Percentiles rank a stretch among this genome's conserved stretches.
Conservation (phyloP, 2,888 invertebrate genomes). For the Macrosoma leucophasiata region DNA sequence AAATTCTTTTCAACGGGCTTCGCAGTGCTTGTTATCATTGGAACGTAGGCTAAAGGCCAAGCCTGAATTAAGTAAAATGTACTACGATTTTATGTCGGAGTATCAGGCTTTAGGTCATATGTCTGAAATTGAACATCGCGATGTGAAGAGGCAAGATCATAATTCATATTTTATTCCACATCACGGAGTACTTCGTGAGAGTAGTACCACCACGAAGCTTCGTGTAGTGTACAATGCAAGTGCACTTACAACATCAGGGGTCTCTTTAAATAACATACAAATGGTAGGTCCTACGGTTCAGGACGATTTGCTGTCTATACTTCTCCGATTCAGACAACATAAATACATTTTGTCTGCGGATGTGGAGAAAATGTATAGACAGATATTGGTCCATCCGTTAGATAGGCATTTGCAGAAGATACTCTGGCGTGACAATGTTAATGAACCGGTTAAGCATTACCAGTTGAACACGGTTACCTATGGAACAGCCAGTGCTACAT, state of each 20-base stretch:
- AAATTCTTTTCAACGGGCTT: slow-evolving; percentile 17
- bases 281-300: slow-evolving; percentile 26
- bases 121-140: too few relatives aligned
- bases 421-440: slow-evolving; percentile 24
- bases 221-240: slow-evolving; percentile 14
- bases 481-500: slow-evolving; percentile 29
- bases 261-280: slow-evolving; percentile 23
- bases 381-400: slow-evolving; percentile 8
- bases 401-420: slow-evolving; percentile 15
- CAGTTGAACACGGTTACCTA: slow-evolving; percentile 29
- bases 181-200: slow-evolving; percentile 9
- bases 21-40: slow-evolving; percentile 13
- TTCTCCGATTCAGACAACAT: slow-evolving; percentile 22
- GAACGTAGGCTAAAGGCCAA: slow-evolving; percentile 13
- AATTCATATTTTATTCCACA: slow-evolving; percentile 7
- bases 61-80: slow-evolving; percentile 6
- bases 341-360: slow-evolving; percentile 24
- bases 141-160: neutral
- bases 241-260: slow-evolving; percentile 10
- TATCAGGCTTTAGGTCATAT: slow-evolving; percentile 14
- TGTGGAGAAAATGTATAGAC: slow-evolving; percentile 29
- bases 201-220: slow-evolving; percentile 4
- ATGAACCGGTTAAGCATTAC: slow-evolving; percentile 15
- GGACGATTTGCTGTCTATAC: slow-evolving; percentile 26
- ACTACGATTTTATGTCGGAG: slow-evolving; percentile 20